Evolutionary conservation across 2,888 invertebrate genomes (phyloP), one percentile per base, ranked within the genome.

Genomic region (Cacoxenus indagator): DNA sequence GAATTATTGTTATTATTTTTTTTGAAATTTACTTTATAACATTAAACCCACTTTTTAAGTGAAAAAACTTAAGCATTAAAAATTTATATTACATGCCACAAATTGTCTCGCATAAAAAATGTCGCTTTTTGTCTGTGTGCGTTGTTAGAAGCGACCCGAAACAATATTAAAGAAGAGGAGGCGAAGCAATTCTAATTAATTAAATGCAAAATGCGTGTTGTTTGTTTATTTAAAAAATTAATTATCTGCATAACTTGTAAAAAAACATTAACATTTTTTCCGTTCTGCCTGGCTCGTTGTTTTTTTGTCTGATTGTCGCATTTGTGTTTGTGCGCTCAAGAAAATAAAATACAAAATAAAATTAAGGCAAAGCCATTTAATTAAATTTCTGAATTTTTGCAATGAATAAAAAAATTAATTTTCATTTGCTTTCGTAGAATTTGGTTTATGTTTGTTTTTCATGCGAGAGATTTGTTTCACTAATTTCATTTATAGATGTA

Each of bases 191-290:
- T 37, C 8, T 37, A 70, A 68, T 70, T 71, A 73, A 73, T 71
- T 73, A 69, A 71, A 67, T 59, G 48, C 54, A 17, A 17, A 54
- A 70, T 8, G 65, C 11, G 27, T 43, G 29, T 26, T 27, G 48
- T 46, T 68, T 65, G 65, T 71, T 74, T 69, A 69, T 69, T 69
- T 69, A 46, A 70, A 62, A 46, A 59, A 62, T 67, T 73, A 51
- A 70, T 66, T 69, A 73, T 66, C 65, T 59, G 31, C 24, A 54
- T 48, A 48, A 48, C 48, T 48, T 48, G 22, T 19, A 27, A 2
- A 68, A 46, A 61, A 51, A 68, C 29, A 43, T 17, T 48, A 22
- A 67, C 31, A 61, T 46, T 31, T 57, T 64, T 67, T 67, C 14
- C 24, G 22, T 19, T 17, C 45, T 26, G 24, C 51, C 57, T 37